Conservation (phyloP, 2,797 vertebrate species). For the Salmo trutta region DNA sequence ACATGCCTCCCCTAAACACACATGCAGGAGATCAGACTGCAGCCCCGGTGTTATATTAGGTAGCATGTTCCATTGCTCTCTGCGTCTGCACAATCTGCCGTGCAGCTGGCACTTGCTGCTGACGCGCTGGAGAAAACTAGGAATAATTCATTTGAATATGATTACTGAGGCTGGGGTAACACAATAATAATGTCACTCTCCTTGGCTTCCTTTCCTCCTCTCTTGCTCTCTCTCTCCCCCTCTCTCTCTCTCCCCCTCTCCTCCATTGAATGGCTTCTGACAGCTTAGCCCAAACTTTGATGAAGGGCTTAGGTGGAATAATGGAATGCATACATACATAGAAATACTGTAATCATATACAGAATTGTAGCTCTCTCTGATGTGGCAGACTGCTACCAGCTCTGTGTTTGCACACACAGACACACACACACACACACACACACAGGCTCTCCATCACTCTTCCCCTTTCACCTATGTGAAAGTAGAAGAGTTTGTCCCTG, state of each 20-base stretch:
- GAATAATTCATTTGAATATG: conserved; percentile 55
- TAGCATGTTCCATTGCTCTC: conserved; percentile 4
- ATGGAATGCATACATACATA: not conserved
- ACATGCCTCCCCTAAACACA: too few relatives aligned
- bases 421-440: not conserved
- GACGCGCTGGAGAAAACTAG: conserved; percentile 11
- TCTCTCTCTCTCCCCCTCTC: not conserved
- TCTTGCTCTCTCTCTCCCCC: not conserved
- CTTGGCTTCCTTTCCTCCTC: not conserved
- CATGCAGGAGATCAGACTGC: conserved; percentile 15
- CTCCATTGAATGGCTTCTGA: conserved; percentile 29
- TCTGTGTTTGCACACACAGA: not conserved
- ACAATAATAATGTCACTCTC: not conserved
- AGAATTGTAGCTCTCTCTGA: not conserved
- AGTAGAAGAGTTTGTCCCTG: too few relatives aligned
- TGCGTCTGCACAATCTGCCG: conserved; percentile 15
- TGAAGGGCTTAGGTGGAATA: conserved; percentile 37
- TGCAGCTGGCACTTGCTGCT: conserved; percentile 12
- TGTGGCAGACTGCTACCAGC: not conserved
- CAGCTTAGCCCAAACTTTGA: conserved; percentile 47
- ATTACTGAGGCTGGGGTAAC: conserved; percentile 16
- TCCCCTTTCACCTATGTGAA: not conserved
- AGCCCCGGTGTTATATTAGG: conserved; percentile 8
- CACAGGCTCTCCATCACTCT: not conserved
- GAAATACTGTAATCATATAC: not conserved